Base-by-base conservation (phyloP, 1,140 invertebrate species). In the Sminthurinus signatus region DNA sequence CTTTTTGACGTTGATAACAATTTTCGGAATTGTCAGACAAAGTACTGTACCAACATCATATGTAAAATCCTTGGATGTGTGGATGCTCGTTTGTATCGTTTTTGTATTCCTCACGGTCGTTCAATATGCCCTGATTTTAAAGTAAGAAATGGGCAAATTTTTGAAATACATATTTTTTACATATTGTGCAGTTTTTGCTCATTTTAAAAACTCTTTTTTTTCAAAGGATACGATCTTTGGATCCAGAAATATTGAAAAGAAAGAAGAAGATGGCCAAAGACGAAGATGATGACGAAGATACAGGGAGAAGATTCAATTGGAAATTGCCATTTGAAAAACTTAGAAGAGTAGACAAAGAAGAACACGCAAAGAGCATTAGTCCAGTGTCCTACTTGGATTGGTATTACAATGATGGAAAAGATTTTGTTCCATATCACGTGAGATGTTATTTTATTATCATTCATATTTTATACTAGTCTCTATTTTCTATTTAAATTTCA, bases 61-160 rank as follows among this genome's bases (percentile, higher is more conserved):
- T 71, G 74, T 85, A 31, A 86, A 87, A 73, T 84, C 84, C 65
- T 82, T 87, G 23, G 86, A 88, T 73, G 81, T 87, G 23, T 88
- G 86, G 86, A 80, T 86, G 74, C 82, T 85, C 66, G 82, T 80
- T 8, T 87, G 86, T 75, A 84, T 86, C 4, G 75, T 85, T 36
- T 87, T 88, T 75, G 85, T 87, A 19, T 87, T 87, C 74, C 76
- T 84, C 10, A 83, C 85, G 0, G 75, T 88, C n/a, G 75, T 86
- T 55, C 86, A 88, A 74, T 88, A 85, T 75, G 85, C 85, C 64
- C 79, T 86, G 67, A 83, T 87, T 50, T 73, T 85, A 2, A 70
- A 70, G 66, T 68, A 67, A 63, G 64, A 10, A 39, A 28, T 5
- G 14, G 23, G 10, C 5, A 19, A 28, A 54, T 23, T 25, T 27